A percentile compares a stretch with the other conserved stretches of the same genome.
These are phyloP conservation scores for Oedothorax gibbosus DNA, from an alignment of 1,140 invertebrate genomes.

Conservation along the genomic window DNA sequence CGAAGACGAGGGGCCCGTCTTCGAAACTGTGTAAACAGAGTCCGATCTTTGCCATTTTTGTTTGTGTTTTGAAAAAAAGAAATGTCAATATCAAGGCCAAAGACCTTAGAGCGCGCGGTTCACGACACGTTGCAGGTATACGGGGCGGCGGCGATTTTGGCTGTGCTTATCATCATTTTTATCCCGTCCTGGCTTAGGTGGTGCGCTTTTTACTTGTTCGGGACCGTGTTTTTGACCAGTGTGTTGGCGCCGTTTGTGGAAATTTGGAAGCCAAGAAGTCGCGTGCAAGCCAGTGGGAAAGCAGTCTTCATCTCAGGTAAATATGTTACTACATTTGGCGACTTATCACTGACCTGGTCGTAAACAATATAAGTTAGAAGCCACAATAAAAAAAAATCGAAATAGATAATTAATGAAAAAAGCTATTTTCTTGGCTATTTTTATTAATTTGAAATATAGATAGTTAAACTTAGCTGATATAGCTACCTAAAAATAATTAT, in stretches of 20 bases:
- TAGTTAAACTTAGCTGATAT: too few species aligned
- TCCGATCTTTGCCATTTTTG: background rate
- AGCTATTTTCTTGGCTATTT: too few species aligned
- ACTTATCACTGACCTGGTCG: too few species aligned
- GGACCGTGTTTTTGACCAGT: background rate
- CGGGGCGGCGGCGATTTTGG: background rate
- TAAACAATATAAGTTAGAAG: too few species aligned
- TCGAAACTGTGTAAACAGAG: background rate
- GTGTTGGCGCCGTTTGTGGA: slow-evolving; percentile 23
- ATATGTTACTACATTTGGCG: background rate
- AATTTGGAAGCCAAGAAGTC: slow-evolving; percentile 17
- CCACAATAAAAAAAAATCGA: too few species aligned
- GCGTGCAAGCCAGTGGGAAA: slow-evolving; percentile 41
- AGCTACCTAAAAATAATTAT: too few species aligned
- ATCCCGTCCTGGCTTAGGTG: slow-evolving; percentile 22
- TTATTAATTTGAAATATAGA: too few species aligned
- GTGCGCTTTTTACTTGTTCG: slow-evolving; percentile 2
- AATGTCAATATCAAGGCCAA: slow-evolving; percentile 29
- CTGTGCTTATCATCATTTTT: background rate
- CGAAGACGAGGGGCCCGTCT: background rate
- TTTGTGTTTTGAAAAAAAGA: background rate
- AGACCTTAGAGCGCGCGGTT: slow-evolving; percentile 14
- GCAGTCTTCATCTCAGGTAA: slow-evolving; percentile 68
- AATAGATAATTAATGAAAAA: too few species aligned
- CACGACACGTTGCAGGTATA: slow-evolving; percentile 24